Evolutionary conservation across 2,888 invertebrate genomes (phyloP).

Genomic region (Cephonodes hylas): DNA sequence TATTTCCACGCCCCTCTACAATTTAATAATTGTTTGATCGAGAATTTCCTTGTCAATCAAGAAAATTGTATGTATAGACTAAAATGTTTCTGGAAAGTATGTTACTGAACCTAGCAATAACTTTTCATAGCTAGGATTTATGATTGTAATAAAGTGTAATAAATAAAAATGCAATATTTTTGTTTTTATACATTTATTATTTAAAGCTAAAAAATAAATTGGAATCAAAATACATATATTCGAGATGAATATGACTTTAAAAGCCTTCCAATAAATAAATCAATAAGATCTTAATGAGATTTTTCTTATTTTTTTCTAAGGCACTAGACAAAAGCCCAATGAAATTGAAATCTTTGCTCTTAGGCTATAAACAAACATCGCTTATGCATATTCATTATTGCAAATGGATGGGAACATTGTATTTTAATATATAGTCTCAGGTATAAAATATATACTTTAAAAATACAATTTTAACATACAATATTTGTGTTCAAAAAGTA

Average conservation of each 20-base stretch:
- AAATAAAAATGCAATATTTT: not conserved
- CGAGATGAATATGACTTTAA: not conserved
- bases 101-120: too few species aligned
- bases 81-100: too few species aligned
- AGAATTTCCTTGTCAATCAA: too few species aligned
- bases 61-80: too few species aligned
- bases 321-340: slow-evolving; percentile 1
- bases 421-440: not conserved
- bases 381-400: not conserved
- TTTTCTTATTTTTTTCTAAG: not conserved
- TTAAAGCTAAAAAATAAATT: not conserved
- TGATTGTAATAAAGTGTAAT: not conserved
- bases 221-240: slow-evolving; percentile 7
- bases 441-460: not conserved
- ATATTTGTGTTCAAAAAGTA: not conserved
- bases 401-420: not conserved
- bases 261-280: not conserved
- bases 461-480: not conserved
- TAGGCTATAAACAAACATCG: not conserved
- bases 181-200: not conserved
- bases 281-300: not conserved
- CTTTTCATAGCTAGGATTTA: too few species aligned
- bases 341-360: not conserved
- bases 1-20: too few species aligned
- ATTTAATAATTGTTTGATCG: too few species aligned